Base-by-base conservation (phyloP, 2,888 invertebrate species). In the Phortica magna region DNA sequence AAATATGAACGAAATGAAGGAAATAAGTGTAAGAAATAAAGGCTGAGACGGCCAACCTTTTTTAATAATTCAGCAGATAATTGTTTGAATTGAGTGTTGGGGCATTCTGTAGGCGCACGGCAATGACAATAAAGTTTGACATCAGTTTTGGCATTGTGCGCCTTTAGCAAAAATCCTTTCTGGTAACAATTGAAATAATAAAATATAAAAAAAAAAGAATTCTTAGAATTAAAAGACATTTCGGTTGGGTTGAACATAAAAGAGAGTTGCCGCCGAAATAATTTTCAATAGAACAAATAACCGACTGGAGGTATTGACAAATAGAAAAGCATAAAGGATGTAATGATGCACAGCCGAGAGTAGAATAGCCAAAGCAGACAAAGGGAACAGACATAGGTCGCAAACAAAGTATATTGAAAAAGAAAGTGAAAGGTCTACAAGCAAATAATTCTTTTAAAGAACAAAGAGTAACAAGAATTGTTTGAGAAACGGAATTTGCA, bases 31-130 rank as follows among this genome's bases (percentile, higher is more conserved):
- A 31, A 31, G 5, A 31, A 31, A 31, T 31, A 31, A 31, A 31
- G 31, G 31, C 31, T 31, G 31, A 31, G 22, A n/a, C 17, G 42
- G n/a, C 7, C 43, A 41, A 65, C 65, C 68, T 41, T 68, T 68
- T 64, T 68, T 68, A 68, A 68, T 68, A 68, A 43, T 68, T 68
- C 43, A 68, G 10, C 22, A 68, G 68, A 68, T 68, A 68, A 68
- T 68, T 68, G 68, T 43, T 68, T 14, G 68, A 19, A 19, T 41
- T 41, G 65, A 65, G 41, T 22, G 55, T 31, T 19, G 19, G 14
- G 19, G 57, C 57, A 57, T 57, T 7, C 5, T 57, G 61, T 22
- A 19, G 22, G 22, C 48, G 14, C 7, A 61, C 61, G 12, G 12
- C 19, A 61, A 61, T 9, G 5, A 61, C 6, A 61, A 61, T 9